A percentile compares a stretch with the other conserved stretches of the same genome.
phyloP scores from a whole-genome alignment of 2,113 vertebrate species.

The Gavialis gangeticus region DNA sequence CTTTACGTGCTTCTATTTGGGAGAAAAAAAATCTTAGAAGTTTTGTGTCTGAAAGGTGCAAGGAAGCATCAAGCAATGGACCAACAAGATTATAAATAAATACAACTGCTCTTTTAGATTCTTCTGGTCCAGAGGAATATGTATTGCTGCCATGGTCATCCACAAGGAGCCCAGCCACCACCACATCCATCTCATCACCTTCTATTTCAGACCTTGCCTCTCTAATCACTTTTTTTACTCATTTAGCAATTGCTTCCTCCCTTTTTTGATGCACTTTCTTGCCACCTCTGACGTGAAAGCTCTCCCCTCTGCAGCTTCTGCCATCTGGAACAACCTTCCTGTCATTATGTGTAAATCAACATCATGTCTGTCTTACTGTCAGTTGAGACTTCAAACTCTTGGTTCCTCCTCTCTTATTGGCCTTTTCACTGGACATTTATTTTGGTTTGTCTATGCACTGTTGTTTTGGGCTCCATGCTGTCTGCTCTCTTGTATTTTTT shows the following conservation, averaged over 20 bases:
- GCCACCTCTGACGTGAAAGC: neutral
- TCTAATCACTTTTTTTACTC: fast-evolving
- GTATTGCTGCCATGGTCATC: neutral
- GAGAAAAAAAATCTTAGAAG: neutral
- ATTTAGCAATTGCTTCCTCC: neutral
- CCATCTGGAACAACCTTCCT: neutral
- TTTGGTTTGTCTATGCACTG: fast-evolving
- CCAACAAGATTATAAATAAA: neutral
- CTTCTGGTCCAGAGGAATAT: neutral
- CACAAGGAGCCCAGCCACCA: neutral
- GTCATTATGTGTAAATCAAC: fast-evolving
- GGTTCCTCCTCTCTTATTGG: neutral
- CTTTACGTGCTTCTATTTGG: fast-evolving
- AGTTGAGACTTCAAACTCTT: fast-evolving
- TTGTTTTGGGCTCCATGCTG: neutral
- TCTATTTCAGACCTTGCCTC: neutral
- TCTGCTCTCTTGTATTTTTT: neutral
- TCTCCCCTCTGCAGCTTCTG: neutral
- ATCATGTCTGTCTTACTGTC: neutral
- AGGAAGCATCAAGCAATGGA: neutral
- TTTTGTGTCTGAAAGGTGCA: neutral
- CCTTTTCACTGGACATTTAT: neutral
- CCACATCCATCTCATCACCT: neutral
- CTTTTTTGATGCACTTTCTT: neutral
- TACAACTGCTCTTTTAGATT: neutral